Percentiles rank a stretch among this genome's conserved stretches.
phyloP scores from a whole-genome alignment of 2,888 invertebrate species.

The Ptychoptera contaminata region DNA sequence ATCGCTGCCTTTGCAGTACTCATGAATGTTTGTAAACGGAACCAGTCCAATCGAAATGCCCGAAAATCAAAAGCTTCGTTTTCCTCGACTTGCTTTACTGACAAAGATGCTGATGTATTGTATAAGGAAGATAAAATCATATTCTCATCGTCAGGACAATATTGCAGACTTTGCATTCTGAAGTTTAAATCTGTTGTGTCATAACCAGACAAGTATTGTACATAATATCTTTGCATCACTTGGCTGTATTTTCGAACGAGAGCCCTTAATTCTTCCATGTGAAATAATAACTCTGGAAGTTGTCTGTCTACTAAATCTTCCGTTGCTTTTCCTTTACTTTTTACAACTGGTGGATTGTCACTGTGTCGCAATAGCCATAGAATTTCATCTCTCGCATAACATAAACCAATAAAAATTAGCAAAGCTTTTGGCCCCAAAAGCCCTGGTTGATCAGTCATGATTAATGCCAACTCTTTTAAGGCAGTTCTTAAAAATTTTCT shows the following conservation, averaged over 20 bases:
- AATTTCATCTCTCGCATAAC: conserved; percentile 92
- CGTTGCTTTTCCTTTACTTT: conserved; percentile 71
- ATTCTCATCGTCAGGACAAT: conserved; percentile 89
- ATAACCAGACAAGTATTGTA: conserved; percentile 91
- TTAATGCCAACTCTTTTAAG: conserved; percentile 83
- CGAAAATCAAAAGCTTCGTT: conserved; percentile 92
- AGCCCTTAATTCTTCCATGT: conserved; percentile 93
- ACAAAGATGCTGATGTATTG: conserved; percentile 69
- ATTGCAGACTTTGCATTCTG: conserved; percentile 65
- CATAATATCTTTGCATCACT: conserved; percentile 94
- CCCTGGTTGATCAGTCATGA: conserved; percentile 96
- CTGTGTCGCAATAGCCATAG: conserved; percentile 92
- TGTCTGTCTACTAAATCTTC: conserved; percentile 92
- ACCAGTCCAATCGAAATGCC: conserved; percentile 93
- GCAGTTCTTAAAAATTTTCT: conserved; percentile 92
- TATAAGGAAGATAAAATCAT: conserved; percentile 85
- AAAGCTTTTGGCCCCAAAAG: conserved; percentile 93
- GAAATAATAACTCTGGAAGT: conserved; percentile 90
- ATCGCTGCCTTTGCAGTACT: conserved; percentile 68
- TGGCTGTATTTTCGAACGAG: conserved; percentile 91
- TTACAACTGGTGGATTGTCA: conserved; percentile 82
- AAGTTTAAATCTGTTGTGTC: conserved; percentile 86
- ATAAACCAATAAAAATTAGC: conserved; percentile 89
- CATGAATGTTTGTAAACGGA: conserved; percentile 85
- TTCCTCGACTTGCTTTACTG: conserved; percentile 91